Conservation (phyloP, 2,797 vertebrate genomes). For the Sparidentex hasta region DNA sequence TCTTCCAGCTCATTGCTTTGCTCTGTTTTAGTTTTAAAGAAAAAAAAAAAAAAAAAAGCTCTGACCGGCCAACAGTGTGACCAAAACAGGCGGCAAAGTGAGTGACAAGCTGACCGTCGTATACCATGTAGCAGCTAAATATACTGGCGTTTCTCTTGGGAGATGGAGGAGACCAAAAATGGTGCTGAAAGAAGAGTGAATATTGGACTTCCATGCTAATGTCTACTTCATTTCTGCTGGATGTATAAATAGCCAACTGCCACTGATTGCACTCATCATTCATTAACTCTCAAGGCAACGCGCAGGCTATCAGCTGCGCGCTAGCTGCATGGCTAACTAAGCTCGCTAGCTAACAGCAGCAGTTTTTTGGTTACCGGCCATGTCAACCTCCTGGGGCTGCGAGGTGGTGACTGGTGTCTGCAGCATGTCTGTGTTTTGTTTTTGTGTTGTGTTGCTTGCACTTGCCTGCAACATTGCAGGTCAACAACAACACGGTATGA, state of each 20-base stretch:
- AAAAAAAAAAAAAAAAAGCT: neutral
- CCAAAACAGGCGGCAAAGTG: neutral
- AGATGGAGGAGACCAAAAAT: neutral
- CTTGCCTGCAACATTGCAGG: too few relatives aligned
- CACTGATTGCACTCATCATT: neutral
- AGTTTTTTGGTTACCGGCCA: too few relatives aligned
- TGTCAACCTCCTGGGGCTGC: too few relatives aligned
- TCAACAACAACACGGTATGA: too few relatives aligned
- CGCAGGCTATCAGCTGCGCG: too few relatives aligned
- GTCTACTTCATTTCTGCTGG: neutral
- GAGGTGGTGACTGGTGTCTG: too few relatives aligned
- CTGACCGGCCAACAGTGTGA: neutral
- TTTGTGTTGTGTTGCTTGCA: too few relatives aligned
- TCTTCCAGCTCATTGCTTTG: conserved; percentile 8
- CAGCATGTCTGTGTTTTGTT: too few relatives aligned
- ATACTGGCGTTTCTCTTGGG: neutral
- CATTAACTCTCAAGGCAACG: neutral
- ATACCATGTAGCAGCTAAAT: neutral
- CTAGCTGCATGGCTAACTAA: too few relatives aligned
- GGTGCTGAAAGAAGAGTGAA: neutral
- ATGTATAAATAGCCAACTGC: neutral
- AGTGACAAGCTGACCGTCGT: neutral
- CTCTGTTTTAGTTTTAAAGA: neutral
- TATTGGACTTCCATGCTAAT: neutral
- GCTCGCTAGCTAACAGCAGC: too few relatives aligned